Base-by-base conservation (phyloP, 2,797 vertebrate genomes). In the Bradypus variegatus region DNA sequence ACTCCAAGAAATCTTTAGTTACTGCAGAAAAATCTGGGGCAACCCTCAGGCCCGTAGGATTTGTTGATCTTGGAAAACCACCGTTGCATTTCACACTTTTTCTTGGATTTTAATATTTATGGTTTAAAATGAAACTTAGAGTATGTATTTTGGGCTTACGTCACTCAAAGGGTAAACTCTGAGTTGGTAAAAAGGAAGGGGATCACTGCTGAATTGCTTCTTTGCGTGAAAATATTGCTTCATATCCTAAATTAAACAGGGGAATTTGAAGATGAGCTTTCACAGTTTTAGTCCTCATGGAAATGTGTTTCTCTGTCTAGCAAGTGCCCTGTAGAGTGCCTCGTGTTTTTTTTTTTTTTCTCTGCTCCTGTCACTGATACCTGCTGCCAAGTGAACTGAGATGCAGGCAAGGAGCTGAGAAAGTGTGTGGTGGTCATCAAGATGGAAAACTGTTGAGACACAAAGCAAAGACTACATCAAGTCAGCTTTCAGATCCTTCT, bases 41-140 rank as follows among this genome's bases (percentile, higher is more conserved):
- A 81, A 78, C 19, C 23, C 23, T 88, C 12, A 90, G 83, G 36
- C 72, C 60, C 89, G 62, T 64, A 50, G 91, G 36, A 62, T 38
- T 86, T 50, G 72, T 84, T 93, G 85, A 94, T 73, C 76, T 93
- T 92, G 90, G 91, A 93, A 91, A 90, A 78, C 92, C 72, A 89
- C 87, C 45, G 21, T 69, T 85, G 62, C 67, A 62, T 86, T 90
- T 94, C 36, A 65, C 3, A 0, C 41, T n/a, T 93, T 53, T 0
- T 33, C 0, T 4, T 45, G 79, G 79, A 88, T 91, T 95, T 88
- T 27, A 50, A 48, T 91, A 29, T 36, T 92, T 87, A 86, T 53
- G 36, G 88, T 93, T 84, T 79, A 89, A 88, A 88, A 33, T 9
- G 70, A 94, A 38, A 81, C 70, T 67, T 15, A 50, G 18, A 80